Evolutionary conservation across 2,888 invertebrate species (phyloP).

Genomic region (Augiades crinisus): DNA sequence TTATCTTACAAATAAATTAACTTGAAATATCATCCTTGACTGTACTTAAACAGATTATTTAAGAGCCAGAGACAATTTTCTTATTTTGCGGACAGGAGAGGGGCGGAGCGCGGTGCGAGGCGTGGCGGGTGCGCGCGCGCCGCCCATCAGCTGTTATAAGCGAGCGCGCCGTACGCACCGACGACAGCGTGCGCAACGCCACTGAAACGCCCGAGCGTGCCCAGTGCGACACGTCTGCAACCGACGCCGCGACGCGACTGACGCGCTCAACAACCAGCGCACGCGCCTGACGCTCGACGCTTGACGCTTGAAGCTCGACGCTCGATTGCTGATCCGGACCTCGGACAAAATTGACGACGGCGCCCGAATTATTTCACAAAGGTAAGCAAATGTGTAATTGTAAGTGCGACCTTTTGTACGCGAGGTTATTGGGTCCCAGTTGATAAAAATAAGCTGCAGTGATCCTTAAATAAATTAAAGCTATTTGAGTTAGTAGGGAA

Average conservation of each 20-base stretch:
- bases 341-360: constrained; percentile 14
- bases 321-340: constrained; percentile 8
- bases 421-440: neutral
- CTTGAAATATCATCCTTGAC: too few species aligned
- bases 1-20: too few species aligned
- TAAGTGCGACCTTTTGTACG: neutral
- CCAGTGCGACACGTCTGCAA: constrained; percentile 40
- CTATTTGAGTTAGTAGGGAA: too few species aligned
- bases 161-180: constrained; percentile 46
- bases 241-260: constrained; percentile 30
- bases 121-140: constrained; percentile 58
- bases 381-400: neutral
- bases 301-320: neutral
- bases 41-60: neutral
- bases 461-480: too few species aligned
- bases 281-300: neutral
- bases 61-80: constrained; percentile 31
- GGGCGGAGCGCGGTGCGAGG: constrained; percentile 59
- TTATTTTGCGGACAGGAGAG: constrained; percentile 37
- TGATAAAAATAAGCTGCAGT: too few species aligned
- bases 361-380: constrained; percentile 11
- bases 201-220: constrained; percentile 44
- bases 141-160: constrained; percentile 62
- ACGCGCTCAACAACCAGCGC: constrained; percentile 30
- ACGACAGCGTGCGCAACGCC: constrained; percentile 48